Evolutionary conservation across 1,140 invertebrate genomes (phyloP).

Genomic region (Lepidurus couesii): DNA sequence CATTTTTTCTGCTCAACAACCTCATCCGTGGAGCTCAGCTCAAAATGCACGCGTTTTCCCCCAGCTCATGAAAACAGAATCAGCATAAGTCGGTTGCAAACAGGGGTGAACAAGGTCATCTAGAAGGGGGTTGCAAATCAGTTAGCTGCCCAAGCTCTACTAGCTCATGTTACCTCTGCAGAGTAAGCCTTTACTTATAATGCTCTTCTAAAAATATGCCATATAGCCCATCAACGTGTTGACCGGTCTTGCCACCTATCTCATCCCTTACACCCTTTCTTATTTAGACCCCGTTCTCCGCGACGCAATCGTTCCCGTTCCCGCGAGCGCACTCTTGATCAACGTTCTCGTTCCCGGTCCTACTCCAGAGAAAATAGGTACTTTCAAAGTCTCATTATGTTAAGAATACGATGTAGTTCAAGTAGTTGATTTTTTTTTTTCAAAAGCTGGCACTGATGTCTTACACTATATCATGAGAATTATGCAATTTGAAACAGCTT

Average conservation of each 20-base stretch:
- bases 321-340: slow-evolving; percentile 28
- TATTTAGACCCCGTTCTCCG: background rate
- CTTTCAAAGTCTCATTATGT: too few species aligned
- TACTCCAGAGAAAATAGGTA: slow-evolving; percentile 26
- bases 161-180: background rate
- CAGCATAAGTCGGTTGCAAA: slow-evolving; percentile 3
- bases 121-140: slow-evolving; percentile 21
- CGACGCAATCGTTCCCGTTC: slow-evolving; percentile 31
- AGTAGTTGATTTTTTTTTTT: too few species aligned
- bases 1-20: slow-evolving; percentile 18
- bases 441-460: too few species aligned
- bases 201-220: slow-evolving; percentile 7
- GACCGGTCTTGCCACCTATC: background rate
- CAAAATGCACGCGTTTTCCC: slow-evolving; percentile 2
- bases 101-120: slow-evolving; percentile 12
- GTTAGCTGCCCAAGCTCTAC: slow-evolving; percentile 20
- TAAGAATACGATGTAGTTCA: too few species aligned
- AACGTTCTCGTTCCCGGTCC: slow-evolving; percentile 28
- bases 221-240: slow-evolving; percentile 4
- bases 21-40: background rate
- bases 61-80: slow-evolving; percentile 15
- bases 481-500: too few species aligned
- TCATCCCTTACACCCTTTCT: background rate
- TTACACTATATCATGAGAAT: too few species aligned
- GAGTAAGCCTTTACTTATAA: slow-evolving; percentile 19